These are phyloP conservation scores for Strigops habroptila DNA, from an alignment of 2,113 vertebrate genomes.

Conservation along the genomic window DNA sequence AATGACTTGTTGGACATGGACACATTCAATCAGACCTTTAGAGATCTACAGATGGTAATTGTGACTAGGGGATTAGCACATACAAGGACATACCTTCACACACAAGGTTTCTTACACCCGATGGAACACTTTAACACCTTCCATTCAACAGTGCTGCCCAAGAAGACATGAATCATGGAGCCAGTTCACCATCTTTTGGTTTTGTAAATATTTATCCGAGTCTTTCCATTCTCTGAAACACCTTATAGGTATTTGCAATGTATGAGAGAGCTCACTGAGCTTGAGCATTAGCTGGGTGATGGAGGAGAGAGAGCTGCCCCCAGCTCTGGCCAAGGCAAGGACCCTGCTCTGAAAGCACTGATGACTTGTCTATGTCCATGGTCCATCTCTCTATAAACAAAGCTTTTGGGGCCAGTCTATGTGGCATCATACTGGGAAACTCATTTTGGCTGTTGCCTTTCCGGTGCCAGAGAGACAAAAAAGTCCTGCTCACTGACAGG, in stretches of 20 bases:
- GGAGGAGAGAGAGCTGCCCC: background rate
- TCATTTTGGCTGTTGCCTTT: background rate
- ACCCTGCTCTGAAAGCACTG: background rate
- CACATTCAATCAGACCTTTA: background rate
- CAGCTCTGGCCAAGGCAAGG: background rate
- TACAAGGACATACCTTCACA: background rate
- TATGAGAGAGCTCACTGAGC: background rate
- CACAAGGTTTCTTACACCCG: background rate
- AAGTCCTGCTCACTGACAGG: background rate
- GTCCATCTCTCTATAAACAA: background rate
- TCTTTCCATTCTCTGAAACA: background rate
- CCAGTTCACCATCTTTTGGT: background rate
- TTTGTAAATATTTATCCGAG: background rate
- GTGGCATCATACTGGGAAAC: background rate
- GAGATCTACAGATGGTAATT: background rate
- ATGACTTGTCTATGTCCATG: background rate
- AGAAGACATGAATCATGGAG: fast-evolving
- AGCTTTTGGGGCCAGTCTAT: background rate
- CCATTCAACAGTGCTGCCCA: background rate
- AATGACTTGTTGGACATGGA: background rate
- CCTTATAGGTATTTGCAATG: background rate
- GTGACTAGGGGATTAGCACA: background rate
- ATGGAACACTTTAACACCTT: background rate
- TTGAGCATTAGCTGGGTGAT: background rate
- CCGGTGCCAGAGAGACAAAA: background rate